phyloP scores from a whole-genome alignment of 1,140 invertebrate species.

The Palaemon carinicauda region DNA sequence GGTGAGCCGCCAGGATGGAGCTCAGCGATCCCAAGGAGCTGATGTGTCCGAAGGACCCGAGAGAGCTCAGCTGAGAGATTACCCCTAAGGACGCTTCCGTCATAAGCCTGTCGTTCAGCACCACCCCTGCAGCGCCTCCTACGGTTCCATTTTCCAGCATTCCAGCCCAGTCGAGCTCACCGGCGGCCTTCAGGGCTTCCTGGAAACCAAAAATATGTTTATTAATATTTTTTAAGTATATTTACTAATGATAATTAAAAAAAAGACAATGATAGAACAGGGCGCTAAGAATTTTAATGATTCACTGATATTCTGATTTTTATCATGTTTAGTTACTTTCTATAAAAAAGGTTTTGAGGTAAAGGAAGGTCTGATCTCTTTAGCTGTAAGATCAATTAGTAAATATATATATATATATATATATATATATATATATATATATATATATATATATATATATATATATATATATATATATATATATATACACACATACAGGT shows the following conservation, averaged over 20 bases:
- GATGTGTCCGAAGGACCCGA: conserved; percentile 8
- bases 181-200: neutral
- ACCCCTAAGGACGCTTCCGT: conserved; percentile 39
- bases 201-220: neutral
- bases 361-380: too few relatives aligned
- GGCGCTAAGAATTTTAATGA: too few relatives aligned
- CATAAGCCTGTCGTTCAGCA: conserved; percentile 34
- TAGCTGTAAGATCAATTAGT: too few relatives aligned
- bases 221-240: too few relatives aligned
- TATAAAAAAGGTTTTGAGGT: too few relatives aligned
- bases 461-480: neutral
- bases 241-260: too few relatives aligned
- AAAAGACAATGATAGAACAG: too few relatives aligned
- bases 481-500: neutral
- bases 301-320: too few relatives aligned
- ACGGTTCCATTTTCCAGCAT: neutral
- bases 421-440: neutral
- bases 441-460: neutral
- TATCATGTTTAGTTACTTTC: too few relatives aligned
- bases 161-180: neutral
- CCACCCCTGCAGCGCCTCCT: conserved; percentile 14
- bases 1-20: neutral
- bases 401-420: neutral
- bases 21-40: neutral
- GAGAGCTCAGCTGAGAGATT: conserved; percentile 39